phyloP scores from a whole-genome alignment of 2,888 invertebrate species.

The Apotomis turbidana region DNA sequence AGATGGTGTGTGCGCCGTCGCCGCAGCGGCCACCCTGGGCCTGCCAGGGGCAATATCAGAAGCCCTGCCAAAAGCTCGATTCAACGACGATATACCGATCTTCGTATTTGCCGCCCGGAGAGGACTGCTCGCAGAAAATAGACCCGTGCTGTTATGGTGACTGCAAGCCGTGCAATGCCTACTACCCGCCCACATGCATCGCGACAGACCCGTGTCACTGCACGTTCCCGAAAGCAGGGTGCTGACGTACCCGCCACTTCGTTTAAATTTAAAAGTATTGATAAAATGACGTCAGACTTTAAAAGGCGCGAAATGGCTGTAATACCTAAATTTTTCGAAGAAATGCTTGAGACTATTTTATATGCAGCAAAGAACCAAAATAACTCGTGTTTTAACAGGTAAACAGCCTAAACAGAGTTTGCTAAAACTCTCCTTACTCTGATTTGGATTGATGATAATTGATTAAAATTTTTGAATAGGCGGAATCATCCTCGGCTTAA shows the following conservation, averaged over 20 bases:
- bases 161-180: constrained; percentile 74
- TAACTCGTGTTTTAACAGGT: too few species aligned
- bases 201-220: constrained; percentile 75
- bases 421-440: too few species aligned
- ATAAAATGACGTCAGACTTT: constrained; percentile 27
- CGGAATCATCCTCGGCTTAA: too few species aligned
- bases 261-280: constrained; percentile 60
- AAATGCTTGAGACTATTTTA: too few species aligned
- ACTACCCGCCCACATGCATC: constrained; percentile 72
- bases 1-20: constrained; percentile 71
- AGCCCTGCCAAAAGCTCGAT: constrained; percentile 78
- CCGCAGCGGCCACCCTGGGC: constrained; percentile 79
- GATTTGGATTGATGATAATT: too few species aligned
- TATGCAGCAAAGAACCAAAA: too few species aligned
- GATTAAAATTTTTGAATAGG: too few species aligned
- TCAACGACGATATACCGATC: constrained; percentile 85
- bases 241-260: constrained; percentile 62
- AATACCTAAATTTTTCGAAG: too few species aligned
- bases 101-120: constrained; percentile 85
- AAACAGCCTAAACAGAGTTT: too few species aligned
- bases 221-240: constrained; percentile 70
- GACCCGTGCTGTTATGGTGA: constrained; percentile 83
- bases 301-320: constrained; percentile 1
- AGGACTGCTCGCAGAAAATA: constrained; percentile 81
- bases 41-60: constrained; percentile 73